These are phyloP conservation scores for Ellobius talpinus DNA, from an alignment of 2,113 vertebrate genomes.

Conservation along the genomic window DNA sequence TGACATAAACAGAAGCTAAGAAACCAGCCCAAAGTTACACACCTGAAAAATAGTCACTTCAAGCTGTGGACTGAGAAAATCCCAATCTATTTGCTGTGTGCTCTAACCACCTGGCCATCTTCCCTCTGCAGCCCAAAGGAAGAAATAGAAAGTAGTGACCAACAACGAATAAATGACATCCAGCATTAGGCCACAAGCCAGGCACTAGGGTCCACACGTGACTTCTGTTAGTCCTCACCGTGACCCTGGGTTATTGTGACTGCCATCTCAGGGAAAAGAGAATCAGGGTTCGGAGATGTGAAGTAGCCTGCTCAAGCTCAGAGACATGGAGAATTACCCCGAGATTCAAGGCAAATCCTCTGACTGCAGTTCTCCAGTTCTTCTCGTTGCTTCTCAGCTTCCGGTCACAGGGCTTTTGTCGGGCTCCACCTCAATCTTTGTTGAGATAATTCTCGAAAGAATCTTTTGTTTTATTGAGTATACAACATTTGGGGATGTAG, in stretches of 20 bases:
- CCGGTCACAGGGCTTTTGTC: background rate
- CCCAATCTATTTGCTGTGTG: background rate
- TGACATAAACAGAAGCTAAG: background rate
- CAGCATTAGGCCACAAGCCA: background rate
- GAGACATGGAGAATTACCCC: background rate
- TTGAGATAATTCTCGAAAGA: background rate
- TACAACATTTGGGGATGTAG: background rate
- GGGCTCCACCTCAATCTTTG: background rate
- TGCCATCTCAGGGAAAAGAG: background rate
- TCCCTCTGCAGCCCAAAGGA: background rate
- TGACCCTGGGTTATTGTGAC: background rate
- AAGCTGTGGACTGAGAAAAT: background rate
- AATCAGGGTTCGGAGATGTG: background rate
- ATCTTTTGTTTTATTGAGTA: constrained; percentile 19
- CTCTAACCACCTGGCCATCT: background rate
- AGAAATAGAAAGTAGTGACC: background rate
- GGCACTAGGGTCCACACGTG: too few species aligned
- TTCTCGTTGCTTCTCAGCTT: background rate
- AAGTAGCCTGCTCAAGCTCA: background rate
- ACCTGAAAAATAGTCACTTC: background rate
- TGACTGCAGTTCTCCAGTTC: background rate
- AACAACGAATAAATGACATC: background rate
- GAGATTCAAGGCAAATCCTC: background rate
- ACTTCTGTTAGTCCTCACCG: background rate
- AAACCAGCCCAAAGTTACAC: background rate